These are phyloP conservation scores for Helobdella robusta DNA, from an alignment of 2,888 invertebrate genomes.

Conservation along the genomic window DNA sequence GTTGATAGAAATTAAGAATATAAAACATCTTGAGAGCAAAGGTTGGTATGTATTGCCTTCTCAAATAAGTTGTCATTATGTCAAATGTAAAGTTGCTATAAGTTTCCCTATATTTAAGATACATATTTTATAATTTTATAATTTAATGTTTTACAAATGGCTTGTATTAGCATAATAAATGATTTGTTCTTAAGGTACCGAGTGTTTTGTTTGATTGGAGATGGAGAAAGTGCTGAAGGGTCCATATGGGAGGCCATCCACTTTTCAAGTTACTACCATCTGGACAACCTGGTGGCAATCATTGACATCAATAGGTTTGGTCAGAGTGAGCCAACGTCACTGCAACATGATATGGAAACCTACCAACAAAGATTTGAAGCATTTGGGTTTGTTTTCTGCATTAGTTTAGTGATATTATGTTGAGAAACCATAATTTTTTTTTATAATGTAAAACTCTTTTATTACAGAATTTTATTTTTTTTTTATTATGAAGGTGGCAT, in stretches of 20 bases:
- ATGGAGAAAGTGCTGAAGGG: conserved; percentile 96
- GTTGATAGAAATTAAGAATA: too few species aligned
- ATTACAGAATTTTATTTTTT: not conserved
- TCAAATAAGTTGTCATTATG: too few species aligned
- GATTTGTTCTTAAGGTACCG: conserved; percentile 54
- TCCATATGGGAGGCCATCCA: conserved; percentile 93
- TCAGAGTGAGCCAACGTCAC: conserved; percentile 86
- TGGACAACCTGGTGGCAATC: conserved; percentile 91
- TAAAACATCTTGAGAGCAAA: too few species aligned
- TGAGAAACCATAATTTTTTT: not conserved
- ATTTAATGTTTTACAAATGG: not conserved
- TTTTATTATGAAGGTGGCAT: conserved; percentile 37
- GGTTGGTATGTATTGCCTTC: too few species aligned
- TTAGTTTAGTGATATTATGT: not conserved
- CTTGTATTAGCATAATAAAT: not conserved
- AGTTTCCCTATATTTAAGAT: too few species aligned
- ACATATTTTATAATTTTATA: not conserved
- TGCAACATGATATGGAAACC: conserved; percentile 80
- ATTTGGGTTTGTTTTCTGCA: conserved; percentile 60
- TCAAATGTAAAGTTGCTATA: too few species aligned
- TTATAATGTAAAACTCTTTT: conserved; percentile 2
- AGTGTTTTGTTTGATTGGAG: conserved; percentile 88
- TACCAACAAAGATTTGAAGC: conserved; percentile 64
- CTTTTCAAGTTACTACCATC: conserved; percentile 84
- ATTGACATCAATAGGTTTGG: conserved; percentile 94